Base-by-base conservation (phyloP, 2,888 invertebrate genomes). In the Heteromurus nitidus region DNA sequence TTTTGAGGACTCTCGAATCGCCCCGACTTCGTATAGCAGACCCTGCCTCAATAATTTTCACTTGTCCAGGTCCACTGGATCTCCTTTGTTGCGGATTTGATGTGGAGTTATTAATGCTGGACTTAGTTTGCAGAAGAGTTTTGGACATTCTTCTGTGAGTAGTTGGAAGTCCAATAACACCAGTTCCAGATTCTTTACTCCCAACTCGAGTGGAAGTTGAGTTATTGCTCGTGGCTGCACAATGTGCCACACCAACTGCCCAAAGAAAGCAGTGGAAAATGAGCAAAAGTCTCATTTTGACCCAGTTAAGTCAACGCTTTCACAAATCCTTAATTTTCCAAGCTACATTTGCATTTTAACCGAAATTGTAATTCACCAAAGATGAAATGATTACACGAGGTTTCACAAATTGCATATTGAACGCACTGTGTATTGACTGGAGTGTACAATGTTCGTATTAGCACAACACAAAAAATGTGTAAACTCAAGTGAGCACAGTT, bases 11-110 rank as follows among this genome's bases (percentile, higher is more conserved):
- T 72, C 72, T 70, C 31, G 70, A 2, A 28, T 65, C 65, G 16
- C 72, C 77, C 69, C 64, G 20, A 2, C 28, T 60, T 28, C 64
- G 1, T 1, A 67, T 11, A 28, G 28, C 20, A 3, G 70, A 50
- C 0, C 82, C 82, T 2, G 80, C 69, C 60, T 82, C 82, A 3
- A 82, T 18, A 50, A 82, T 82, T 70, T 82, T 26, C 30, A 82
- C 82, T 24, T 58, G 30, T 2, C 70, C 79, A 30, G 24, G 18
- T 9, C 22, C 20, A n/a, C 69, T 20, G 9, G 60, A 67, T 16
- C 73, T 20, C 22, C 58, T 73, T 42, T 58, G 44, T 11, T 30
- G 60, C 13, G 28, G 60, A 67, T 16, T 72, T 24, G 50, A 30
- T 7, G 7, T 53, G 20, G 69, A 53, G n/a, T 11, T 47, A 47